Base-by-base conservation (phyloP, 2,113 vertebrate genomes). In the Xyliphius kryptos region DNA sequence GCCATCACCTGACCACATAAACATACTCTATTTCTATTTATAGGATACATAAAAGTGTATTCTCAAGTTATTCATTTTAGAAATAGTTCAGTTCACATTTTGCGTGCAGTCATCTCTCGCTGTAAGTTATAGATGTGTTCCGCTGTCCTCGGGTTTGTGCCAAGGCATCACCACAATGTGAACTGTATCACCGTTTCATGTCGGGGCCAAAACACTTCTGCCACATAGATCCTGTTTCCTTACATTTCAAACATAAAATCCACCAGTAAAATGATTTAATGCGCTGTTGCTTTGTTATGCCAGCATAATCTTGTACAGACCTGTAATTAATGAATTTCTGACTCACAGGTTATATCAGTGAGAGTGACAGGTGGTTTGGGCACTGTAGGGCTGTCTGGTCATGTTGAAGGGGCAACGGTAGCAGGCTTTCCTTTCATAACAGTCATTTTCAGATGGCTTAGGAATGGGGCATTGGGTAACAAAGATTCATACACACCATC, bases 1-100 rank as follows among this genome's bases (percentile, higher is more conserved):
- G 71, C 74, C 81, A 79, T 74, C 44, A 77, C 77, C 37, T 9
- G 47, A 80, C 79, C 81, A 75, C 71, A 79, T 72, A 76, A 84
- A 85, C 83, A 61, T 61, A 59, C 50, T 66, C 57, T 55, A 59
- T 66, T 63, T 61, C 60, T 68, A 75, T 72, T 67, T 71, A 73
- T 72, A 65, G 49, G 56, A 69, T 61, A 48, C 44, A 70, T 66
- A 56, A 37, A 17, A 38, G 1, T 48, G 36, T 61, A 50, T 20
- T 71, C 22, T 63, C 14, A 50, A 48, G 40, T 59, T 17, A 5
- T 67, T 49, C 10, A 10, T 15, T 15, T 52, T 7, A n/a, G n/a
- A 41, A 41, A 12, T 10, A 41, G 21, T 49, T 32, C 36, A 55
- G n/a, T 50, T 32, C 21, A 41, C 26, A 40, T 37, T 52, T 16